A percentile compares a stretch with the other conserved stretches of the same genome.
phyloP scores from a whole-genome alignment of 2,888 invertebrate species.

The Heliconius aoede region DNA sequence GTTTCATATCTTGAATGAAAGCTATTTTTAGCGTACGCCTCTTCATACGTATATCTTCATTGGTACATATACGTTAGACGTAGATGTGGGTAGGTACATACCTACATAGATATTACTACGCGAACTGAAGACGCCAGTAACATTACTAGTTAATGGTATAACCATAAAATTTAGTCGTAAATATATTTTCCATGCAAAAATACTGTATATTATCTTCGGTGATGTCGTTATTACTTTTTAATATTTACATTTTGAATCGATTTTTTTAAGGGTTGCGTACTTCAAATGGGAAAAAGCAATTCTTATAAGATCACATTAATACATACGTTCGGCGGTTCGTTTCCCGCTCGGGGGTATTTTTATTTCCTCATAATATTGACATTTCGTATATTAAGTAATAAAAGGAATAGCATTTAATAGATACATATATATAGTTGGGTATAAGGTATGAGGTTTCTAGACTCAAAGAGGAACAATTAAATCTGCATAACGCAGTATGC shows the following conservation, averaged over 20 bases:
- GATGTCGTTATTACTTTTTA: background rate
- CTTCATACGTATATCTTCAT: background rate
- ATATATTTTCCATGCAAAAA: conserved; percentile 17
- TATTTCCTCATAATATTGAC: no score
- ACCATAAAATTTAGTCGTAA: conserved; percentile 21
- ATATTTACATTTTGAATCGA: background rate
- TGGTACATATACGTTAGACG: no score
- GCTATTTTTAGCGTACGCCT: conserved; percentile 28
- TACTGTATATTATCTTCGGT: conserved; percentile 5
- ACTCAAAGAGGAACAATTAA: background rate
- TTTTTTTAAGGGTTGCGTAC: no score
- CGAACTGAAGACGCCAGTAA: conserved; percentile 19
- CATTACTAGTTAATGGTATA: conserved; percentile 18
- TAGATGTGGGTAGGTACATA: no score
- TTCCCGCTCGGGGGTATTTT: no score
- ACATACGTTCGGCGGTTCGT: no score
- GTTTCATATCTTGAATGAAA: conserved; percentile 32
- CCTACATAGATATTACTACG: background rate
- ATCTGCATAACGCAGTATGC: background rate
- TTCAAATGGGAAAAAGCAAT: no score
- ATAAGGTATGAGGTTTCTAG: background rate
- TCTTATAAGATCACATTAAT: no score
- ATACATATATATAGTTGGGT: background rate
- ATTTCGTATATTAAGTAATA: no score
- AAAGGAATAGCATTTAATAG: no score